Base-by-base conservation (phyloP, 2,888 invertebrate species). In the Stenolophus ochropezus region DNA sequence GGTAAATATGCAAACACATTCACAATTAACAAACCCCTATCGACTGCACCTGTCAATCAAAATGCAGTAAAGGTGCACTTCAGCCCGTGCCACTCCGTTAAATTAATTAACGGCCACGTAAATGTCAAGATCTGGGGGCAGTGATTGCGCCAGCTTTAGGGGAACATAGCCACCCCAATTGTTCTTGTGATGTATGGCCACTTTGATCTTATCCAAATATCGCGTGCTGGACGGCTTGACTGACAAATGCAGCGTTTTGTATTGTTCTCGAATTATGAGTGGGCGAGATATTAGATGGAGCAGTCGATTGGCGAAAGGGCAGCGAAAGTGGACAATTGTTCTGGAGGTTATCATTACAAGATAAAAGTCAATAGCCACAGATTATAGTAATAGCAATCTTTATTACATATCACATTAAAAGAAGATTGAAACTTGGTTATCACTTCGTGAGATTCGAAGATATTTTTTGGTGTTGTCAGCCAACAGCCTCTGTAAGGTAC, bases 21-120 rank as follows among this genome's bases (percentile, higher is more conserved):
- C 61, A 23, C 61, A 61, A 61, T 61, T 61, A 61, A 21, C 21
- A 8, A 25, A 61, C 61, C 61, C 61, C 61, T 25, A 61, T 61
- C 25, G 14, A 61, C 23, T 21, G 21, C 61, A 61, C 61, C 47
- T 71, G 42, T 18, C 42, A 47, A 47, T 33, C n/a, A 16, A 71
- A 56, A 61, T 23, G 25, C 61, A 25, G 56, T 21, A 61, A 61
- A 61, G 61, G 61, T 61, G 61, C 61, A 23, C 14, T 42, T 1
- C 33, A 42, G 3, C 14, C 14, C 61, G 21, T 25, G 3, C 11
- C 61, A 61, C 61, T 61, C 61, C n/a, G 25, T 23, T 75, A 75
- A 75, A 75, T 53, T 75, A 75, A 75, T 75, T 75, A 75, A 51
- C 53, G 74, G 23, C 49, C 23, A 14, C 74, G 51, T 75, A 75